Evolutionary conservation across 1,140 invertebrate genomes (phyloP).

Genomic region (Atta colombica): DNA sequence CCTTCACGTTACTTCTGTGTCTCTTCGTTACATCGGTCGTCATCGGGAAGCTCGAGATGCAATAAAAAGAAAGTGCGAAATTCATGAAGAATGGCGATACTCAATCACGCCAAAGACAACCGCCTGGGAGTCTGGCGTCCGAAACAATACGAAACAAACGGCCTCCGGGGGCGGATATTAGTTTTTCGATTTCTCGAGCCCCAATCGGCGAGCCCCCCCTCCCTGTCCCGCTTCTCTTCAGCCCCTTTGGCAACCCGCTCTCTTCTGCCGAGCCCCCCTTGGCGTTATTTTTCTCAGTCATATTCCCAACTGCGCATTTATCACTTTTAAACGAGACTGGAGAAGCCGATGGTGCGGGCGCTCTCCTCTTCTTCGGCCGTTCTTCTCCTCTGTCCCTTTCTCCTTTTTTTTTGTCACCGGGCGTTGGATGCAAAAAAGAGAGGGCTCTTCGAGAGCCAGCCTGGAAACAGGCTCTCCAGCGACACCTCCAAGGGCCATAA

Average conservation of each 20-base stretch:
- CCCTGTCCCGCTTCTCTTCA: slow-evolving; percentile 45
- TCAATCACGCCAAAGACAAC: slow-evolving; percentile 84
- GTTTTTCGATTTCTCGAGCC: slow-evolving; percentile 84
- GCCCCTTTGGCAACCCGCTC: slow-evolving; percentile 53
- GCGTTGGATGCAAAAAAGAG: slow-evolving; percentile 53
- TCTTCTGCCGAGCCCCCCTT: slow-evolving; percentile 56
- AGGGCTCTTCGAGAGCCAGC: slow-evolving; percentile 51
- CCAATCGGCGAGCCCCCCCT: slow-evolving; percentile 64
- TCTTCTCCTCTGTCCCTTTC: slow-evolving; percentile 62
- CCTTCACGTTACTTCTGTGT: neutral
- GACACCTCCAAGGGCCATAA: slow-evolving; percentile 73
- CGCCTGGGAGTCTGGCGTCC: slow-evolving; percentile 77
- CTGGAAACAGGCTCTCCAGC: slow-evolving; percentile 63
- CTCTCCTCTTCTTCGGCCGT: slow-evolving; percentile 57
- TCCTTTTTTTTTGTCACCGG: slow-evolving; percentile 60
- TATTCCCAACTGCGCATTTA: slow-evolving; percentile 84
- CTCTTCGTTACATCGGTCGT: slow-evolving; percentile 66
- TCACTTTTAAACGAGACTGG: slow-evolving; percentile 83
- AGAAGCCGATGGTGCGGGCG: slow-evolving; percentile 69
- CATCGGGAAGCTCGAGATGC: slow-evolving; percentile 61
- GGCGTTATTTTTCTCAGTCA: slow-evolving; percentile 84
- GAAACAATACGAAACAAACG: slow-evolving; percentile 86
- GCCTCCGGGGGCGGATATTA: slow-evolving; percentile 84
- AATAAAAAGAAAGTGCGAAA: slow-evolving; percentile 67
- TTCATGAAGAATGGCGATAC: slow-evolving; percentile 83